Conservation (phyloP, 2,797 vertebrate species). For the Pangasius larnaudii region DNA sequence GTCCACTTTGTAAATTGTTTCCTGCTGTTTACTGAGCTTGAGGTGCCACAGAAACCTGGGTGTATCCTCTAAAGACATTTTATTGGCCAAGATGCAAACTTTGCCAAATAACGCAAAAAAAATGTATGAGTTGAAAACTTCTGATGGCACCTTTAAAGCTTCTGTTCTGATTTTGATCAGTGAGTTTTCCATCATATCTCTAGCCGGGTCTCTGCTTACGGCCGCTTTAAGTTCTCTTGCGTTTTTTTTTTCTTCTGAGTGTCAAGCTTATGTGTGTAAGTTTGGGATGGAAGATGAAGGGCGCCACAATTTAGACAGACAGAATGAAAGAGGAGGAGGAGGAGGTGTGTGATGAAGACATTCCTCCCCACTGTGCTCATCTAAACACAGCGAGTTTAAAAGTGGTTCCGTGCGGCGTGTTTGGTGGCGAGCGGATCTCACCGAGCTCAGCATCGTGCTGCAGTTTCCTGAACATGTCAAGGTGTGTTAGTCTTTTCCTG, state of each 20-base stretch:
- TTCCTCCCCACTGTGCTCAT: conserved; percentile 78
- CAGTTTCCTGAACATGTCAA: conserved; percentile 81
- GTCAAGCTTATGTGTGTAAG: not conserved
- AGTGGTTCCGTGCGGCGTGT: conserved; percentile 68
- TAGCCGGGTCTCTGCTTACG: not conserved
- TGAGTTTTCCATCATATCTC: not conserved
- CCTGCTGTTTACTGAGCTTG: too few species aligned
- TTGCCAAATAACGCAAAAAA: not conserved
- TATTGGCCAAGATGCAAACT: not conserved
- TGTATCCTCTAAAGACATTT: not conserved
- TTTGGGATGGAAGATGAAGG: not conserved
- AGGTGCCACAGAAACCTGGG: not conserved
- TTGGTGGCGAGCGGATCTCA: conserved; percentile 77
- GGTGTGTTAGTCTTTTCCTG: conserved; percentile 75
- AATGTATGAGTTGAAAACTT: not conserved
- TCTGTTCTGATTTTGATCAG: not conserved
- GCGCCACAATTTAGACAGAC: not conserved
- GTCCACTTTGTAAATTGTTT: not conserved
- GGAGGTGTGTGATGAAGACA: conserved; percentile 71
- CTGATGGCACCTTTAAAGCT: not conserved
- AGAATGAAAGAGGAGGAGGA: conserved; percentile 22
- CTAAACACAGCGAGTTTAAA: conserved; percentile 81
- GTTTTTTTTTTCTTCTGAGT: not conserved
- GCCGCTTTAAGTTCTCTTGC: not conserved
- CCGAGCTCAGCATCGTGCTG: conserved; percentile 68